A percentile compares a stretch with the other conserved stretches of the same genome.
Evolutionary conservation across 2,113 vertebrate species (phyloP).

Genomic region (Sceloporus undulatus): DNA sequence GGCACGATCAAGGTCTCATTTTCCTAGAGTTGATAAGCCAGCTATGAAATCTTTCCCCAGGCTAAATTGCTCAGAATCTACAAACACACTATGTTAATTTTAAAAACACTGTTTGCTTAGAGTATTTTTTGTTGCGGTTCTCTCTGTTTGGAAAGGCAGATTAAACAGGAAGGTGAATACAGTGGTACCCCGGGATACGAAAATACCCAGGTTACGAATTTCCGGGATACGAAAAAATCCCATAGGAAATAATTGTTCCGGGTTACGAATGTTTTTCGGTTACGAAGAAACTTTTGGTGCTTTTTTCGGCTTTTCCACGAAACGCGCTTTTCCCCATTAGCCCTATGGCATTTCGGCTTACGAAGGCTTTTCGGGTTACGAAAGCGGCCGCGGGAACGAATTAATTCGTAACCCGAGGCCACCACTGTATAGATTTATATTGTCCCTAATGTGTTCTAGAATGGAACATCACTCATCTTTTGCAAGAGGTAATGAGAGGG

Average conservation of each 20-base stretch:
- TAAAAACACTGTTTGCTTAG: background rate
- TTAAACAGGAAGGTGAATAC: background rate
- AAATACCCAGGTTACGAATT: too few species aligned
- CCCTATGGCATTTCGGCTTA: too few species aligned
- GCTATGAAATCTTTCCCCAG: conserved; percentile 16
- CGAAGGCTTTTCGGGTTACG: too few species aligned
- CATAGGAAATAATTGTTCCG: too few species aligned
- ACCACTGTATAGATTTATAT: background rate
- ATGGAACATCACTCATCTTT: background rate
- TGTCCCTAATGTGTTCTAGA: background rate
- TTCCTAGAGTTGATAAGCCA: conserved; percentile 8
- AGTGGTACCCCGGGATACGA: too few species aligned
- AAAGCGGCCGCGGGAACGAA: too few species aligned
- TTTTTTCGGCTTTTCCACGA: too few species aligned
- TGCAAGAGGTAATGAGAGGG: background rate
- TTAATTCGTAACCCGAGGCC: too few species aligned
- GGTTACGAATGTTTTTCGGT: too few species aligned
- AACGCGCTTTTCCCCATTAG: too few species aligned
- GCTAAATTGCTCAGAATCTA: conserved; percentile 4
- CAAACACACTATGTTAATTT: background rate
- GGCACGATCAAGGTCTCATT: background rate
- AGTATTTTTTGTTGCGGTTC: background rate
- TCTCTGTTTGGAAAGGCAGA: background rate
- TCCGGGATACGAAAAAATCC: too few species aligned
- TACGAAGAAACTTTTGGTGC: too few species aligned